Conservation (phyloP, 2,888 invertebrate genomes). For the Eucera pruinosa region DNA sequence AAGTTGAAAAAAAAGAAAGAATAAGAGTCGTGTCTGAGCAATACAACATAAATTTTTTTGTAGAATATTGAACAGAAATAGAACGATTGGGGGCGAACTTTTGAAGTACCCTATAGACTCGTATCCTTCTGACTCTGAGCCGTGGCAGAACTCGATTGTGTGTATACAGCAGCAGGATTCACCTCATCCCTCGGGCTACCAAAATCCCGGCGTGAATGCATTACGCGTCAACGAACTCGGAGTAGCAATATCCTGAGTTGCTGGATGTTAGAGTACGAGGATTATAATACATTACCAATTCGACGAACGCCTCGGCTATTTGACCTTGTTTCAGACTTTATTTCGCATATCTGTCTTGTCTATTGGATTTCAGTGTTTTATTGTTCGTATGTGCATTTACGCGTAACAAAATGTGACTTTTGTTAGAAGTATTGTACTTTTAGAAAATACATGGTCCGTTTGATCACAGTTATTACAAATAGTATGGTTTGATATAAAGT, state of each 20-base stretch:
- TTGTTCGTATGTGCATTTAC: background rate
- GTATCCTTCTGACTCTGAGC: slow-evolving; percentile 47
- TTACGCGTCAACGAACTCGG: slow-evolving; percentile 83
- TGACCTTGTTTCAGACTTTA: slow-evolving; percentile 78
- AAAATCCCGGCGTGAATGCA: slow-evolving; percentile 83
- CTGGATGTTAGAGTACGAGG: slow-evolving; percentile 76
- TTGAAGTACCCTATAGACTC: slow-evolving; percentile 31
- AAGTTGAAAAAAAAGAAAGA: too few relatives aligned
- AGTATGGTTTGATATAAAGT: too few relatives aligned
- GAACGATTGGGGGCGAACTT: background rate
- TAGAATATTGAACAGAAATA: background rate
- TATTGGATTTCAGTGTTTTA: slow-evolving; percentile 53
- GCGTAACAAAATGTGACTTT: slow-evolving; percentile 19
- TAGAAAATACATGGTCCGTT: too few relatives aligned
- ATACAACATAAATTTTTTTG: too few relatives aligned
- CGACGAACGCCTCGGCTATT: slow-evolving; percentile 77
- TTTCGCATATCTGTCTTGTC: slow-evolving; percentile 63
- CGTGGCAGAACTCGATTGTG: slow-evolving; percentile 43
- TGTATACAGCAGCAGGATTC: slow-evolving; percentile 57
- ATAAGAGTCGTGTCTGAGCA: too few relatives aligned
- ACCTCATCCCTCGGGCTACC: slow-evolving; percentile 70
- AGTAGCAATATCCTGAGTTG: slow-evolving; percentile 84
- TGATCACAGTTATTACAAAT: too few relatives aligned
- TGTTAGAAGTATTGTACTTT: slow-evolving; percentile 13
- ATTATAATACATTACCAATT: slow-evolving; percentile 84